phyloP scores from a whole-genome alignment of 2,888 invertebrate species.

The Drosophila suboccidentalis region DNA sequence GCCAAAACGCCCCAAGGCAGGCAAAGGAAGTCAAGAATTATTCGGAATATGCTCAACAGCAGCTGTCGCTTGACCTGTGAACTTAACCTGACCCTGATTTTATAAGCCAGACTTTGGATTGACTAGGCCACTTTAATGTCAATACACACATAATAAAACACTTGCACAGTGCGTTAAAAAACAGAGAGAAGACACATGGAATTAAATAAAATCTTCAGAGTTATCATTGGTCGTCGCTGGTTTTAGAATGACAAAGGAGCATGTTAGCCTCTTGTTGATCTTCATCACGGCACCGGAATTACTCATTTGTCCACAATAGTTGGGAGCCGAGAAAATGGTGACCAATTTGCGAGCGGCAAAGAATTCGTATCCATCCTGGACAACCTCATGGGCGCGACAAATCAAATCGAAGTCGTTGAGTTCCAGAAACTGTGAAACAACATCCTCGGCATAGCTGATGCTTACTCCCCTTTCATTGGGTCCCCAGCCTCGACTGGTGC shows the following conservation, averaged over 20 bases:
- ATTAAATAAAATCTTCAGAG: background rate
- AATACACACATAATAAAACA: constrained; percentile 1
- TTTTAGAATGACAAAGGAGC: constrained; percentile 3
- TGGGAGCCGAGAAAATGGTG: constrained; percentile 94
- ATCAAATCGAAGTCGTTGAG: constrained; percentile 98
- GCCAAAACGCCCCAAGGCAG: constrained; percentile 22
- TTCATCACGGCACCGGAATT: constrained; percentile 97
- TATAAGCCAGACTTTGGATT: constrained; percentile 2
- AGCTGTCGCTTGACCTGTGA: constrained; percentile 90
- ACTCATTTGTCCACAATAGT: constrained; percentile 88
- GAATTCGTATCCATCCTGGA: constrained; percentile 98
- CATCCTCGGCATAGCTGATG: constrained; percentile 3
- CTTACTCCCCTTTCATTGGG: background rate
- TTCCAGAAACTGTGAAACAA: background rate
- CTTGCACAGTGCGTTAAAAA: background rate
- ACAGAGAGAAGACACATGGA: background rate
- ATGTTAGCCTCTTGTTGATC: background rate
- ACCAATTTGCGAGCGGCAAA: constrained; percentile 97
- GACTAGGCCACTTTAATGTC: constrained; percentile 10
- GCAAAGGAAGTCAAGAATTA: constrained; percentile 16
- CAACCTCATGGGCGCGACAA: constrained; percentile 99
- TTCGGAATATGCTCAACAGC: constrained; percentile 81
- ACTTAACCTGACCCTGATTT: constrained; percentile 25
- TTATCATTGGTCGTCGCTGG: background rate
- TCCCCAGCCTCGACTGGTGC: background rate